Percentiles rank a stretch among this genome's conserved stretches.
Evolutionary conservation across 2,797 vertebrate genomes (phyloP).

Genomic region (Anabas testudineus): DNA sequence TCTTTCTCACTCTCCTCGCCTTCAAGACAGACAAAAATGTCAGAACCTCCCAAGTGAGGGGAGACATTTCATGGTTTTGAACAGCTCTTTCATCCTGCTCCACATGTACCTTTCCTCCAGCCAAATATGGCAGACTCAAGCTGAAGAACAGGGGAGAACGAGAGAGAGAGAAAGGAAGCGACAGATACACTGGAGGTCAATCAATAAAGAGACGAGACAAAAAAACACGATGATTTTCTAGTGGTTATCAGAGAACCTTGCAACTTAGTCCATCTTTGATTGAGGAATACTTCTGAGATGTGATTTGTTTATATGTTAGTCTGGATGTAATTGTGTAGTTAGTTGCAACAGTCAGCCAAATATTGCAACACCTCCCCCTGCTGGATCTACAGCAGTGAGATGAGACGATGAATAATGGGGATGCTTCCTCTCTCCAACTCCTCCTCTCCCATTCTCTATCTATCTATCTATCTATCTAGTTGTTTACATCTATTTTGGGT

Average conservation of each 20-base stretch:
- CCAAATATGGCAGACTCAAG: slow-evolving; percentile 15
- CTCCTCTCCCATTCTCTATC: not conserved
- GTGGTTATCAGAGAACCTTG: slow-evolving; percentile 9
- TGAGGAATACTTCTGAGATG: not conserved
- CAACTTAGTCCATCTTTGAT: not conserved
- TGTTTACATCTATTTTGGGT: too few relatives aligned
- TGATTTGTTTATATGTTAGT: slow-evolving; percentile 7
- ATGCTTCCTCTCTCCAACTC: slow-evolving; percentile 17
- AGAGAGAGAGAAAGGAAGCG: not conserved
- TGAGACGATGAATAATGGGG: slow-evolving; percentile 79
- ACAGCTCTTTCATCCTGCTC: slow-evolving; percentile 29
- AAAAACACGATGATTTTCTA: slow-evolving; percentile 13
- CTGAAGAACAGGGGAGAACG: not conserved
- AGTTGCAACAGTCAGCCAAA: slow-evolving; percentile 65
- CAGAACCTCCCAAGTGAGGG: slow-evolving; percentile 50
- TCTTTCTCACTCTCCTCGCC: slow-evolving; percentile 12
- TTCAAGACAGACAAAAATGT: slow-evolving; percentile 51
- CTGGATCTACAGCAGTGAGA: slow-evolving; percentile 84
- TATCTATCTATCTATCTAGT: slow-evolving; percentile 21
- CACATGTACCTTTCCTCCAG: slow-evolving; percentile 25
- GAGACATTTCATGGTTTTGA: slow-evolving; percentile 56
- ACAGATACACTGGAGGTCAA: not conserved
- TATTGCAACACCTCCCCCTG: slow-evolving; percentile 91
- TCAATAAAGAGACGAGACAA: not conserved
- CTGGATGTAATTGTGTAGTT: slow-evolving; percentile 30